phyloP scores from a whole-genome alignment of 2,113 vertebrate genomes.

The Pseudorhombus dupliciocellatus region DNA sequence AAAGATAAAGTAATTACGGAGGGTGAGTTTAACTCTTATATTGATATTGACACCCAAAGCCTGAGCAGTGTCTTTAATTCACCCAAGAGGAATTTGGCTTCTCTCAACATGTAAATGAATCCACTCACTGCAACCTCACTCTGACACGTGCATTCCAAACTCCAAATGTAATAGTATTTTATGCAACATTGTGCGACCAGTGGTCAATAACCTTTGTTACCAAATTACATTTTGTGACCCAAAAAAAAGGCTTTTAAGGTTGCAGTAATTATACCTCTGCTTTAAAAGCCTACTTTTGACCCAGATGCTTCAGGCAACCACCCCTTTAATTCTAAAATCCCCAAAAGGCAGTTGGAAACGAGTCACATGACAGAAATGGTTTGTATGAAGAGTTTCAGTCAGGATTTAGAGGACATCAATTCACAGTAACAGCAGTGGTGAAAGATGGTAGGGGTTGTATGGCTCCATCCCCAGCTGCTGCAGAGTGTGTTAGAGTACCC shows the following conservation, averaged over 20 bases:
- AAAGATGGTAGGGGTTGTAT: background rate
- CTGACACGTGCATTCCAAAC: background rate
- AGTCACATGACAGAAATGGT: background rate
- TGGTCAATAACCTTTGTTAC: background rate
- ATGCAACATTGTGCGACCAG: background rate
- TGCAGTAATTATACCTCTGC: background rate
- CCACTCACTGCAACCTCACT: background rate
- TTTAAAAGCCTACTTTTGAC: background rate
- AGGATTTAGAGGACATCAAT: too few relatives aligned
- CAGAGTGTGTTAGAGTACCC: background rate
- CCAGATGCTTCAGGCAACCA: background rate
- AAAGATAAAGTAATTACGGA: too few relatives aligned
- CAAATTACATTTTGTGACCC: background rate
- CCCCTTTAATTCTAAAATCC: background rate
- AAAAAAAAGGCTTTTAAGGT: background rate
- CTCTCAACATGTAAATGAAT: too few relatives aligned
- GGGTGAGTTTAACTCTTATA: too few relatives aligned
- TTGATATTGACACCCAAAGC: too few relatives aligned
- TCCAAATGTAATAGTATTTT: too few relatives aligned
- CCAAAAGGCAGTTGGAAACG: background rate
- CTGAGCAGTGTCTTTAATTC: too few relatives aligned
- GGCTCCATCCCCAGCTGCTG: background rate
- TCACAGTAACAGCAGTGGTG: background rate
- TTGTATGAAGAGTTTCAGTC: too few relatives aligned
- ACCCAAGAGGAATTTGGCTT: too few relatives aligned